These are phyloP conservation scores for Oreonectes daqikongensis DNA, from an alignment of 2,797 vertebrate genomes.

Conservation along the genomic window DNA sequence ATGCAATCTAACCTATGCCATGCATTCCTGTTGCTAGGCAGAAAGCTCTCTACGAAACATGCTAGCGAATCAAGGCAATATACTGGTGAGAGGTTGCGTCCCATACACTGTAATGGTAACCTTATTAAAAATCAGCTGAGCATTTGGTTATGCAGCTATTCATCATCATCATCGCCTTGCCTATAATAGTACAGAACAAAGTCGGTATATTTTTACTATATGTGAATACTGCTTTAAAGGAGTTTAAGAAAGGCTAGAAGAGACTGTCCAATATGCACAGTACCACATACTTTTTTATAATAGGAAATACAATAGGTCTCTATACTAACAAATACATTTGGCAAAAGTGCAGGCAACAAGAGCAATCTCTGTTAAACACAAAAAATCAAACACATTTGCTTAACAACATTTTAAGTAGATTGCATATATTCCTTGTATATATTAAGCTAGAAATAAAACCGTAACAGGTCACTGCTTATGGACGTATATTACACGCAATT, in stretches of 20 bases:
- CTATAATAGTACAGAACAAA: conserved; percentile 33
- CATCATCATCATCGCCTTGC: conserved; percentile 58
- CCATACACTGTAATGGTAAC: conserved; percentile 57
- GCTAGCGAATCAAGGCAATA: conserved; percentile 65
- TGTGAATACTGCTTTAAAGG: conserved; percentile 19
- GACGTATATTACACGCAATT: neutral
- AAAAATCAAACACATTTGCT: too few relatives aligned
- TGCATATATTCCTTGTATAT: too few relatives aligned
- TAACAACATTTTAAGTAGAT: too few relatives aligned
- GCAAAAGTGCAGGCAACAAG: neutral
- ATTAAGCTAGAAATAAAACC: neutral
- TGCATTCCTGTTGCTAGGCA: conserved; percentile 79
- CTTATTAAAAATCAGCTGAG: conserved; percentile 60
- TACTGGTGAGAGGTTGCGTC: conserved; percentile 66
- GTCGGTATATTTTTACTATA: conserved; percentile 20
- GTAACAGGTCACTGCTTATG: neutral
- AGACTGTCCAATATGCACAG: conserved; percentile 18
- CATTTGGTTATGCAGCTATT: conserved; percentile 67
- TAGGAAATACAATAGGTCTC: conserved; percentile 48
- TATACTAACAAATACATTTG: neutral
- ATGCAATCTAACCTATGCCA: conserved; percentile 64
- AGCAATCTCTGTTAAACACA: neutral
- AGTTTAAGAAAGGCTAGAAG: conserved; percentile 2
- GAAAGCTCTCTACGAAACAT: conserved; percentile 68
- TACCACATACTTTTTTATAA: conserved; percentile 36